These are phyloP conservation scores for Agrotis ipsilon DNA, from an alignment of 2,888 invertebrate species.

Conservation along the genomic window DNA sequence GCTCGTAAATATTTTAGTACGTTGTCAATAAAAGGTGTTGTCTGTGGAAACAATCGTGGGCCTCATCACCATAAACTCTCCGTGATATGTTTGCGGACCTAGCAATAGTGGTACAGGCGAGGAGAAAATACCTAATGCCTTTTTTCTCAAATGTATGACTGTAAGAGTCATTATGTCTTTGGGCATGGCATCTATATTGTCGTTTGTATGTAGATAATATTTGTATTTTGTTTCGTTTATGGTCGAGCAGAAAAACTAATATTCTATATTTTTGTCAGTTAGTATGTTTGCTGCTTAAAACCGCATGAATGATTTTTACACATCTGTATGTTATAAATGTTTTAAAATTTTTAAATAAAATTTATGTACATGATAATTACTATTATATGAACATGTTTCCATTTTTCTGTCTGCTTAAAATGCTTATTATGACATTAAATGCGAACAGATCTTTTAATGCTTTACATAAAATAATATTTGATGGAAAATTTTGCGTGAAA, in stretches of 20 bases:
- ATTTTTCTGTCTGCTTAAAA: background rate
- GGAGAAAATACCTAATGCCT: background rate
- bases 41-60: conserved; percentile 49
- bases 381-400: no score
- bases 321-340: no score
- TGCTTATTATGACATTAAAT: background rate
- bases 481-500: background rate
- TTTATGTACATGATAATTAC: no score
- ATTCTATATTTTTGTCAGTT: background rate
- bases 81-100: conserved; percentile 46
- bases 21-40: conserved; percentile 57
- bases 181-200: no score
- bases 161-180: background rate
- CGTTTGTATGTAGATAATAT: background rate
- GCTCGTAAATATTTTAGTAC: conserved; percentile 63
- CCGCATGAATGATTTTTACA: no score
- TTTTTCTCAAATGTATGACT: background rate
- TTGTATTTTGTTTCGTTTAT: no score
- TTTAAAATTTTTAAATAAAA: no score
- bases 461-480: background rate
- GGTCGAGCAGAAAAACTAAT: background rate
- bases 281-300: background rate
- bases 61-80: conserved; percentile 62
- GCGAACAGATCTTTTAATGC: background rate
- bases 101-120: conserved; percentile 39